These are phyloP conservation scores for Cylindroiulus punctatus DNA, from an alignment of 2,888 invertebrate species.

Conservation along the genomic window DNA sequence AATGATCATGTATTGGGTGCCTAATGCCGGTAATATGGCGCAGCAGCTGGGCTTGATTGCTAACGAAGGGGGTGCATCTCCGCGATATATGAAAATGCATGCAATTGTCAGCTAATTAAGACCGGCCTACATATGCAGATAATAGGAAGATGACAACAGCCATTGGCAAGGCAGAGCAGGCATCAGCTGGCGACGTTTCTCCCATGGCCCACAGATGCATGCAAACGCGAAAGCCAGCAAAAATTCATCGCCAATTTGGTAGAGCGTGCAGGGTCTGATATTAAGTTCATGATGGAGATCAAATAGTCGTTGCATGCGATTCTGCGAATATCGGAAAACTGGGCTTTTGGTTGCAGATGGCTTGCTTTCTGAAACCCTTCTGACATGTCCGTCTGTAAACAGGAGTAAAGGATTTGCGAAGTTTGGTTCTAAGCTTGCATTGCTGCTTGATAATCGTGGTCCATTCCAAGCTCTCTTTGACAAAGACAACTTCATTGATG, in stretches of 20 bases:
- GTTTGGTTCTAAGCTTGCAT: too few species aligned
- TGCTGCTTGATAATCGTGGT: too few species aligned
- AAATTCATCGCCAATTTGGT: slow-evolving; percentile 1
- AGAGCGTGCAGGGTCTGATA: not conserved
- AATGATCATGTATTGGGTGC: slow-evolving; percentile 33
- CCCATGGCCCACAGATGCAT: too few species aligned
- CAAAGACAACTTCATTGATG: too few species aligned
- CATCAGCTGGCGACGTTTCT: not conserved
- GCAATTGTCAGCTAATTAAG: slow-evolving; percentile 54
- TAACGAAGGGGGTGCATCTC: slow-evolving; percentile 46
- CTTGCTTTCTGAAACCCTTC: not conserved
- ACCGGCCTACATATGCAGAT: slow-evolving; percentile 19
- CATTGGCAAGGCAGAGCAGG: not conserved
- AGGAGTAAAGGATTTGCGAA: too few species aligned
- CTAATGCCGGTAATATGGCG: slow-evolving; percentile 23
- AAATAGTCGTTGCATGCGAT: not conserved
- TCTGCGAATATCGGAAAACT: not conserved
- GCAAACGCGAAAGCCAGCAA: not conserved
- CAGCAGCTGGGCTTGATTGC: slow-evolving; percentile 51
- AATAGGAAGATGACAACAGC: slow-evolving; percentile 49
- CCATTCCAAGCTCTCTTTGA: too few species aligned
- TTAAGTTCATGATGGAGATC: slow-evolving; percentile 18
- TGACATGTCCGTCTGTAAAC: not conserved
- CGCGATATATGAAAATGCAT: slow-evolving; percentile 48
- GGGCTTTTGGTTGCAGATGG: not conserved